Conservation (phyloP, 2,113 vertebrate genomes). For the Cichladusa arquata region DNA sequence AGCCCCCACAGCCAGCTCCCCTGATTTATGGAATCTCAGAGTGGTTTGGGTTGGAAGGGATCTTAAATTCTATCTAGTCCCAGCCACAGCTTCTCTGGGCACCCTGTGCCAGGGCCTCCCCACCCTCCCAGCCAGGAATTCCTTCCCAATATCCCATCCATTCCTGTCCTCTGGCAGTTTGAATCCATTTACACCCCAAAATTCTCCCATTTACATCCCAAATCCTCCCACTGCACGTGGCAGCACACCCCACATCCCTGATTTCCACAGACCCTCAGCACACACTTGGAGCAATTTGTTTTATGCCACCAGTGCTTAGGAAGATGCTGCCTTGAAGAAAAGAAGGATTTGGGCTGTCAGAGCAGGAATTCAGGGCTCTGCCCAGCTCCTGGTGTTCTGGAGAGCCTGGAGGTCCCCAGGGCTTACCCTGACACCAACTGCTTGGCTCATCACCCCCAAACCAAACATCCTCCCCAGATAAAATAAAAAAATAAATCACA, state of each 20-base stretch:
- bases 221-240: neutral
- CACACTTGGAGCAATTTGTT: neutral
- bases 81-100: neutral
- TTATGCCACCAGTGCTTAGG: neutral
- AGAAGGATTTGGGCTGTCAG: neutral
- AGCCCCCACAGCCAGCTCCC: fast-evolving
- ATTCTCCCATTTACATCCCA: neutral
- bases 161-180: neutral
- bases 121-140: fast-evolving
- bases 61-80: fast-evolving
- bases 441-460: neutral
- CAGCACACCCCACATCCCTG: neutral
- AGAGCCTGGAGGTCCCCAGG: neutral
- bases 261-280: neutral
- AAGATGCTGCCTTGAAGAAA: neutral
- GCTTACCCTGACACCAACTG: neutral
- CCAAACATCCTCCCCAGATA: neutral
- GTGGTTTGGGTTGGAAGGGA: neutral
- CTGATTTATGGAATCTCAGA: neutral
- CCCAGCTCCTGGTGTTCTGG: neutral
- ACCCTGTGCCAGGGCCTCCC: neutral
- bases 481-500: neutral
- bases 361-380: neutral
- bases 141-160: neutral
- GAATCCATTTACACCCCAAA: neutral